Conservation (phyloP, 2,113 vertebrate species). For the Sorex fumeus region DNA sequence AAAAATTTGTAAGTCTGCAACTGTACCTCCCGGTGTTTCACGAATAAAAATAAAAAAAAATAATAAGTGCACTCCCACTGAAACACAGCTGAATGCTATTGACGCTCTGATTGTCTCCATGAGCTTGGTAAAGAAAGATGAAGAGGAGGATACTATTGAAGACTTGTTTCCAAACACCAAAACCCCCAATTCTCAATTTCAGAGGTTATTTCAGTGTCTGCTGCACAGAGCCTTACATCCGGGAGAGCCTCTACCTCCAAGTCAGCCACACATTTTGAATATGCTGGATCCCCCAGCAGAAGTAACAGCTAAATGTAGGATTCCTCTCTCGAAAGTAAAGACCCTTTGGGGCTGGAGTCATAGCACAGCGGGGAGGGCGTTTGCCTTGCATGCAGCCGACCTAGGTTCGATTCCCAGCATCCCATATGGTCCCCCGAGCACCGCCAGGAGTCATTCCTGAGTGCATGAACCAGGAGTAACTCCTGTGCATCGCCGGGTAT, state of each 20-base stretch:
- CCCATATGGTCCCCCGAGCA: no score
- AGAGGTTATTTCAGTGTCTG: constrained; percentile 97
- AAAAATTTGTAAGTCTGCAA: no score
- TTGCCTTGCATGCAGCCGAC: no score
- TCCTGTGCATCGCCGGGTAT: no score
- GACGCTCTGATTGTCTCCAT: constrained; percentile 96
- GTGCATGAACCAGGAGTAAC: no score
- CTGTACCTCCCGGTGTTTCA: no score
- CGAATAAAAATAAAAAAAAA: no score
- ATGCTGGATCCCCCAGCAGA: constrained; percentile 91
- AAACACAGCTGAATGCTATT: constrained; percentile 92
- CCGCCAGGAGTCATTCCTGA: no score
- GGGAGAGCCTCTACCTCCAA: constrained; percentile 90
- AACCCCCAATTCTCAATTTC: constrained; percentile 96
- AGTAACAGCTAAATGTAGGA: constrained; percentile 85
- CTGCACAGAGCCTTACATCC: constrained; percentile 94
- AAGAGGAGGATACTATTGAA: constrained; percentile 88
- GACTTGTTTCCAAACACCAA: constrained; percentile 94
- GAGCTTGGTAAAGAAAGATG: constrained; percentile 93
- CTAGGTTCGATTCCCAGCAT: no score
- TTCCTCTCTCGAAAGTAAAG: constrained; percentile 94
- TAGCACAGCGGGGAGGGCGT: no score
- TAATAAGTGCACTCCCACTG: no score
- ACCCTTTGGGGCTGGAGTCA: no score
- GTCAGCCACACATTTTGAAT: constrained; percentile 92